A percentile compares a stretch with the other conserved stretches of the same genome.
Evolutionary conservation across 2,888 invertebrate species (phyloP).

Genomic region (Chrysopilus asiliformis): DNA sequence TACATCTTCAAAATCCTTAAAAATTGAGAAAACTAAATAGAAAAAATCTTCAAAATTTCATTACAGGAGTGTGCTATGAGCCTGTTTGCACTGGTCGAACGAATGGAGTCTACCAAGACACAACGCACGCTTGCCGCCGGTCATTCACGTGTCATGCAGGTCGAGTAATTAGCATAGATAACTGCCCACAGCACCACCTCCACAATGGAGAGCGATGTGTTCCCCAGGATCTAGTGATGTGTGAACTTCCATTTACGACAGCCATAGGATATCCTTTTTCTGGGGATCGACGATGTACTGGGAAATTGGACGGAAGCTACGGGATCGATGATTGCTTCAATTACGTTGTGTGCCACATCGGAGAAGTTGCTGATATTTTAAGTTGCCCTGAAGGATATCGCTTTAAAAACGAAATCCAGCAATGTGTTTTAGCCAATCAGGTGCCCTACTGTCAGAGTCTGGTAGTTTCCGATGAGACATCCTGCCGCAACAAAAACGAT

Average conservation of each 20-base stretch:
- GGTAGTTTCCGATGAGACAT: constrained; percentile 5
- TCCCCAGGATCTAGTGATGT: constrained; percentile 33
- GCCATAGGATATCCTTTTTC: constrained; percentile 24
- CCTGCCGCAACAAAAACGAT: constrained; percentile 21
- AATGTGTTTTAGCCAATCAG: constrained; percentile 20
- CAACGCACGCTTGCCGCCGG: constrained; percentile 43
- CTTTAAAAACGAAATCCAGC: constrained; percentile 20
- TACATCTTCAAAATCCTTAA: constrained; percentile 7
- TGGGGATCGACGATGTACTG: constrained; percentile 22
- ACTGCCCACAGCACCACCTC: constrained; percentile 37
- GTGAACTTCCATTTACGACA: constrained; percentile 37
- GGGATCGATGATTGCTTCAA: constrained; percentile 22
- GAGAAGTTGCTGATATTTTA: constrained; percentile 23
- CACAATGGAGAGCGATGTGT: constrained; percentile 42
- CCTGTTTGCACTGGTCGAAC: constrained; percentile 44
- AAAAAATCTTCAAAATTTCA: too few species aligned
- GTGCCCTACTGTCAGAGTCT: constrained; percentile 15
- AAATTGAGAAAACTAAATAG: too few species aligned
- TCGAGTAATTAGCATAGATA: constrained; percentile 37
- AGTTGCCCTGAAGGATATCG: constrained; percentile 22
- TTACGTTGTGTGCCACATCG: constrained; percentile 24
- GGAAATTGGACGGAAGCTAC: constrained; percentile 24
- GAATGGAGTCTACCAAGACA: constrained; percentile 44
- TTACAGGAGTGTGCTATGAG: constrained; percentile 44
- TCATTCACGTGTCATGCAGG: constrained; percentile 40